A percentile compares a stretch with the other conserved stretches of the same genome.
Evolutionary conservation across 2,888 invertebrate genomes (phyloP).

Genomic region (Horisme vitalbata): DNA sequence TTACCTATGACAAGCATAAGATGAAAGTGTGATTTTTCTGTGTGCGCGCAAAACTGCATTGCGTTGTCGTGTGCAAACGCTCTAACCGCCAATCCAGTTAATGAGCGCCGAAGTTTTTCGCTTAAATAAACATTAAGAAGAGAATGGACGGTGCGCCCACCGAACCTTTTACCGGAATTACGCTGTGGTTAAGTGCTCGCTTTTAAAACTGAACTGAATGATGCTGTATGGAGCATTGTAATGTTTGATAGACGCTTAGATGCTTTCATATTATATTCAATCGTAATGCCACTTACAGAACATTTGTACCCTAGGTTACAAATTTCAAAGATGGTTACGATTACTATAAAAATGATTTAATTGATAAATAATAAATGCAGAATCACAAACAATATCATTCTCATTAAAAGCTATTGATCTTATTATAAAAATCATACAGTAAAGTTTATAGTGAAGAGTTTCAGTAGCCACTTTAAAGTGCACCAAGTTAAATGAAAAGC

Average conservation of each 20-base stretch:
- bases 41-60: conserved; percentile 1
- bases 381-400: no score
- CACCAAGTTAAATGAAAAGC: conserved; percentile 8
- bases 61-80: conserved; percentile 6
- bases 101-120: conserved; percentile 74
- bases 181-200: conserved; percentile 67
- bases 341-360: not conserved
- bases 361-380: not conserved
- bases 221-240: conserved; percentile 43
- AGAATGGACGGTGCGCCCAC: conserved; percentile 61
- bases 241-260: conserved; percentile 19
- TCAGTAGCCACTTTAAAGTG: conserved; percentile 7
- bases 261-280: conserved; percentile 2
- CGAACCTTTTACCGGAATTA: conserved; percentile 76
- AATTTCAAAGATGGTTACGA: no score
- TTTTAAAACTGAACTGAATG: conserved; percentile 52
- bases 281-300: no score
- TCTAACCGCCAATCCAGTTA: conserved; percentile 66
- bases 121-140: conserved; percentile 77
- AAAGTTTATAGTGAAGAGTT: no score
- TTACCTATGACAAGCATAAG: no score
- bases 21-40: no score
- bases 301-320: no score
- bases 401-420: no score
- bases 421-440: no score